Conservation (phyloP, 2,113 vertebrate species). For the Aphyosemion australe region DNA sequence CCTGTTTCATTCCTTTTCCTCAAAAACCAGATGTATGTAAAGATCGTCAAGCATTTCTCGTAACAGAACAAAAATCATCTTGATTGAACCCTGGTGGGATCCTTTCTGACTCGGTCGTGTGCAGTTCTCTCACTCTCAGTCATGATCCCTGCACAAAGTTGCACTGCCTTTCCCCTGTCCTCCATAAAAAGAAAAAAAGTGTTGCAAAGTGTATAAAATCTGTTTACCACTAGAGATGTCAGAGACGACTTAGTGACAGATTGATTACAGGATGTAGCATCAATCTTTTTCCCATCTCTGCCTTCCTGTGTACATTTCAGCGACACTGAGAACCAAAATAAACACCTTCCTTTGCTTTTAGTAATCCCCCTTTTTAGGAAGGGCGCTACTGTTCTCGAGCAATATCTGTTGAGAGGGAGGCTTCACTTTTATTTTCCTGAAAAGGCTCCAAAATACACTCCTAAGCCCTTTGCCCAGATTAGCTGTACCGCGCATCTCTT, state of each 20-base stretch:
- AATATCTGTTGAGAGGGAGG: slow-evolving; percentile 64
- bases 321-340: slow-evolving; percentile 67
- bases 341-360: slow-evolving; percentile 57
- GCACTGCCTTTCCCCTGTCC: neutral
- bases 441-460: slow-evolving; percentile 75
- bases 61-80: slow-evolving; percentile 15
- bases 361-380: slow-evolving; percentile 68
- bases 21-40: slow-evolving; percentile 52
- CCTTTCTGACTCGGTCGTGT: slow-evolving; percentile 33
- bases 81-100: slow-evolving; percentile 11
- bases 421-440: slow-evolving; percentile 78
- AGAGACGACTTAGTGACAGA: slow-evolving; percentile 52
- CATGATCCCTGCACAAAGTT: slow-evolving; percentile 10
- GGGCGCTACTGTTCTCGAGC: slow-evolving; percentile 73
- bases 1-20: slow-evolving; percentile 23
- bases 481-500: slow-evolving; percentile 35
- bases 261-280: slow-evolving; percentile 48
- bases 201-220: slow-evolving; percentile 3
- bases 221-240: slow-evolving; percentile 33
- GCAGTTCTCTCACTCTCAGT: slow-evolving; percentile 14
- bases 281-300: slow-evolving; percentile 36
- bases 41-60: slow-evolving; percentile 40
- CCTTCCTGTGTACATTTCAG: slow-evolving; percentile 61
- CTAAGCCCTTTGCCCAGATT: slow-evolving; percentile 53
- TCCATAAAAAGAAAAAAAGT: slow-evolving; percentile 9